phyloP scores from a whole-genome alignment of 2,888 invertebrate species.

The Argynnis bischoffii region DNA sequence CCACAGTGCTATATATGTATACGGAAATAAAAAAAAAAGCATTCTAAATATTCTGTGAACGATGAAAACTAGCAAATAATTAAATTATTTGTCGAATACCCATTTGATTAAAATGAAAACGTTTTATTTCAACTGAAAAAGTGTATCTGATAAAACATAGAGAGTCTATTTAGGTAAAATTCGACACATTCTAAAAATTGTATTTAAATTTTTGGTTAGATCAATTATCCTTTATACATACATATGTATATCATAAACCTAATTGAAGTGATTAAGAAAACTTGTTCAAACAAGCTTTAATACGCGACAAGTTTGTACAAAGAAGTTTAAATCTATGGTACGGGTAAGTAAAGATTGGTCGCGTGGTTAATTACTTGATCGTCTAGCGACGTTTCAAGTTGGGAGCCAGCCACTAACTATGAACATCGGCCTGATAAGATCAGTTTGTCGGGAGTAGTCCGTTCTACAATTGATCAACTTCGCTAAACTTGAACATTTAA shows the following conservation, averaged over 20 bases:
- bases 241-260: neutral
- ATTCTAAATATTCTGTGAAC: too few species aligned
- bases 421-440: constrained; percentile 64
- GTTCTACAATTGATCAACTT: constrained; percentile 42
- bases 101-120: too few species aligned
- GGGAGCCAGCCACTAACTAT: constrained; percentile 62
- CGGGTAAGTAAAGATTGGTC: constrained; percentile 59
- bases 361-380: constrained; percentile 63
- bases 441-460: constrained; percentile 53
- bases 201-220: too few species aligned
- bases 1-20: too few species aligned
- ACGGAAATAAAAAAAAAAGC: too few species aligned
- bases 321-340: constrained; percentile 40
- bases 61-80: too few species aligned
- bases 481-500: constrained; percentile 53
- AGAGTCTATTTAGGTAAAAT: too few species aligned
- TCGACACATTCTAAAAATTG: too few species aligned
- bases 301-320: constrained; percentile 16
- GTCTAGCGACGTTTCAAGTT: constrained; percentile 54
- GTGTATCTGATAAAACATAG: too few species aligned
- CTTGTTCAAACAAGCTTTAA: neutral
- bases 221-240: neutral
- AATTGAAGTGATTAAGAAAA: neutral
- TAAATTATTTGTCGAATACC: too few species aligned
- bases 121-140: too few species aligned